Conservation (phyloP, 2,797 vertebrate genomes). For the Galago senegalensis region DNA sequence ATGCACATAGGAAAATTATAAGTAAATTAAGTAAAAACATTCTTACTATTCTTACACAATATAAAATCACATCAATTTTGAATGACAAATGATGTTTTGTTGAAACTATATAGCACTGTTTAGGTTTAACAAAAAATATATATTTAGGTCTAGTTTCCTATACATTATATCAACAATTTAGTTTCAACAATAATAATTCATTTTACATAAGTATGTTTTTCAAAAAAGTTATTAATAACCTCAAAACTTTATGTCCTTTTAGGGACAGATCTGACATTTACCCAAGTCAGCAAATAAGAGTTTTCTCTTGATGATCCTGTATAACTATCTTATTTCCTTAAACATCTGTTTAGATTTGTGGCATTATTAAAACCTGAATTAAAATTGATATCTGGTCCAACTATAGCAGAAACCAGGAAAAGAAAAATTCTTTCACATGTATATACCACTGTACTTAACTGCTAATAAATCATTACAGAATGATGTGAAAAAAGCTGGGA, state of each 20-base stretch:
- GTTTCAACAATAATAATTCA: not conserved
- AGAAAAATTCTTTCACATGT: not conserved
- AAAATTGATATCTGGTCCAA: slow-evolving; percentile 7
- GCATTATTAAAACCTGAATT: slow-evolving; percentile 25
- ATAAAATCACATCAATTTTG: slow-evolving; percentile 54
- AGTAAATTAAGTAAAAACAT: slow-evolving; percentile 30
- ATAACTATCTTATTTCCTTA: slow-evolving; percentile 42
- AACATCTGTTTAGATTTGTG: not conserved
- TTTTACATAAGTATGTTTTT: slow-evolving; percentile 29
- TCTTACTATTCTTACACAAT: slow-evolving; percentile 21
- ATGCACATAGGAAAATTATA: slow-evolving; percentile 13
- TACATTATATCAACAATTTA: slow-evolving; percentile 16
- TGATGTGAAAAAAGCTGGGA: not conserved
- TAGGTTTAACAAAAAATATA: slow-evolving; percentile 43
- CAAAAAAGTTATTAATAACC: slow-evolving; percentile 33
- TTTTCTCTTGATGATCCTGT: slow-evolving; percentile 19
- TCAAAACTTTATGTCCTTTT: slow-evolving; percentile 32
- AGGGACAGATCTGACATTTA: slow-evolving; percentile 38
- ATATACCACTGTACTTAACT: not conserved
- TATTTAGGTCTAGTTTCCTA: slow-evolving; percentile 1
- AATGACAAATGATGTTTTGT: slow-evolving; percentile 37
- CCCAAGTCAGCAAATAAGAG: slow-evolving; percentile 11
- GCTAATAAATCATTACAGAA: not conserved
- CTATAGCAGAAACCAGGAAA: not conserved
- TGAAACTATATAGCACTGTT: not conserved